Evolutionary conservation across 2,888 invertebrate species (phyloP), one percentile per base, ranked within the genome.

Genomic region (Hydropsyche betteni): DNA sequence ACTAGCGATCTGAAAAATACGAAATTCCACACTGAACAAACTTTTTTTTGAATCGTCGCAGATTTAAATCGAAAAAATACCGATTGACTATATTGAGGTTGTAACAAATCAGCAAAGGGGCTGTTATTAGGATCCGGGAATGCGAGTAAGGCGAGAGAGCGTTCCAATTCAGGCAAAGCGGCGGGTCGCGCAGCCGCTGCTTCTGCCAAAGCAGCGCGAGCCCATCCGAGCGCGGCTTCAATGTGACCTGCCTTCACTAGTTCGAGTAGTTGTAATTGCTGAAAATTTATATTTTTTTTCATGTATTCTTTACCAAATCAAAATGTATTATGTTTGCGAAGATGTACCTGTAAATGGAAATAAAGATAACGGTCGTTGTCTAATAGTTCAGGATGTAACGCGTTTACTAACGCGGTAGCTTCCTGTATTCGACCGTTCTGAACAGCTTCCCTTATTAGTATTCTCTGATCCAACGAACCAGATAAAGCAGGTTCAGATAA

Each of bases 101-200:
- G 93, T 77, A 99, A 87, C 53, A 99, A 88, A 84, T 99, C 97
- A 16, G 96, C 94, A 86, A 98, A 99, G 0, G 99, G 99, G 80
- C 97, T 97, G 75, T 91, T 92, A 80, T 95, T 92, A 0, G 99
- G 98, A 82, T 98, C 96, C 78, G 99, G 98, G 85, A 99, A 99
- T 5, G 99, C 99, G 16, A 99, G 85, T 74, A 99, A 86, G 0
- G 99, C 98, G 74, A 99, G 87, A 0, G 99, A 98, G 77, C 98
- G 89, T 85, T 99, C 99, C 75, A 98, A 85, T 85, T 98, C 98
- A 0, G 87, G 86, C 12, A 90, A 84, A n/a, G 90, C 90, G 53
- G 87, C 88, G 61, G 92, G 91, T 84, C 94, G 93, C 12, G 91
- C 92, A 81, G 96, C 95, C 3, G 95, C 97, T 10, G 95, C 92